Percentiles rank a stretch among this genome's conserved stretches.
Conservation (phyloP, 1,140 invertebrate species). For the Bombus waltoni region DNA sequence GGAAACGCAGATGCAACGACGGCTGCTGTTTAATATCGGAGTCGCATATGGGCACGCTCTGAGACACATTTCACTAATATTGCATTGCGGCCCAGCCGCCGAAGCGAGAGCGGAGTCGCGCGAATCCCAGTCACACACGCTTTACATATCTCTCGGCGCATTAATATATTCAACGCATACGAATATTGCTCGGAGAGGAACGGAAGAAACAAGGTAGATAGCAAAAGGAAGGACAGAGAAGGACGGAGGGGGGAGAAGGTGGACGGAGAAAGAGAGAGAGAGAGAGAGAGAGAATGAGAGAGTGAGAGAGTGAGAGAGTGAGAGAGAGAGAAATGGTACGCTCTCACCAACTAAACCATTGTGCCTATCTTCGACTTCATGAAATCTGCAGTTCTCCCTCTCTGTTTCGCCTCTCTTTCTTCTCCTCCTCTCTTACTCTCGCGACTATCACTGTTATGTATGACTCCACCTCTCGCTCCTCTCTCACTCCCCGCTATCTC, state of each 20-base stretch:
- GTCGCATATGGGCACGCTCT: slow-evolving; percentile 76
- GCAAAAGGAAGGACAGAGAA: slow-evolving; percentile 27
- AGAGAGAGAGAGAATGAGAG: slow-evolving; percentile 30
- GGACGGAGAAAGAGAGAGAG: slow-evolving; percentile 20
- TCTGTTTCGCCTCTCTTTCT: slow-evolving; percentile 40
- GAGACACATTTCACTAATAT: slow-evolving; percentile 81
- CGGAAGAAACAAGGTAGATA: slow-evolving; percentile 33
- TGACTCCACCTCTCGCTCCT: slow-evolving; percentile 48
- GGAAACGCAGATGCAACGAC: slow-evolving; percentile 77
- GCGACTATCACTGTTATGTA: slow-evolving; percentile 53
- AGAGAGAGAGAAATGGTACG: slow-evolving; percentile 50
- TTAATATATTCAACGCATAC: slow-evolving; percentile 83
- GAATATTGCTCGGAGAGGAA: slow-evolving; percentile 75
- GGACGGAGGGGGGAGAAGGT: slow-evolving; percentile 45
- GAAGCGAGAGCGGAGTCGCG: slow-evolving; percentile 45
- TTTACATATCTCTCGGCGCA: slow-evolving; percentile 79
- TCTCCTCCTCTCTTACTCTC: slow-evolving; percentile 67
- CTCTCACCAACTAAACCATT: slow-evolving; percentile 78
- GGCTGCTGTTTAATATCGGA: slow-evolving; percentile 81
- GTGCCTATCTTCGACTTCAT: slow-evolving; percentile 81
- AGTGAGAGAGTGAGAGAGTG: slow-evolving; percentile 5
- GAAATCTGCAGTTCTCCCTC: slow-evolving; percentile 79
- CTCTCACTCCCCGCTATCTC: slow-evolving; percentile 63
- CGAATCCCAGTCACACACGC: slow-evolving; percentile 62
- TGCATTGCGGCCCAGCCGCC: slow-evolving; percentile 60